Percentiles rank a stretch among this genome's conserved stretches.
These are phyloP conservation scores for Neoarius graeffei DNA, from an alignment of 2,113 vertebrate species.

Conservation along the genomic window DNA sequence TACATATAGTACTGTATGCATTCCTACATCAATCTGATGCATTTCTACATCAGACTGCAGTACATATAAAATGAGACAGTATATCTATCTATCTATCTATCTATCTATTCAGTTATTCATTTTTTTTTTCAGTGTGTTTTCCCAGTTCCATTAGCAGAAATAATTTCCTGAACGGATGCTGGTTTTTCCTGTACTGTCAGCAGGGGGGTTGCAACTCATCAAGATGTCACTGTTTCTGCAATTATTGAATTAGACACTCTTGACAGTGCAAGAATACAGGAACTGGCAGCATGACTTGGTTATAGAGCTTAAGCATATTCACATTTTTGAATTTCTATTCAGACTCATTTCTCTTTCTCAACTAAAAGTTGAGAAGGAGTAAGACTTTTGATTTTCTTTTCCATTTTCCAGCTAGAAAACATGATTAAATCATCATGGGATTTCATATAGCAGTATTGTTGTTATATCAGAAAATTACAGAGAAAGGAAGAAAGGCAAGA, in stretches of 20 bases:
- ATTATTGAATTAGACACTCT: conserved; percentile 17
- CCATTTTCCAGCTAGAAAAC: background rate
- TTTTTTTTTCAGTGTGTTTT: background rate
- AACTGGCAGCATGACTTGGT: background rate
- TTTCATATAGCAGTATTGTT: background rate
- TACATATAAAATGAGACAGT: background rate
- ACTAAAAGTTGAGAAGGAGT: background rate
- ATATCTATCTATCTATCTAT: background rate
- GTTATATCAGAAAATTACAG: conserved; percentile 7
- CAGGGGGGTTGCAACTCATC: background rate
- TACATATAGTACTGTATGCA: no score
- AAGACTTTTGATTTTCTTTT: background rate
- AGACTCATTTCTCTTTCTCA: background rate
- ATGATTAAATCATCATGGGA: background rate
- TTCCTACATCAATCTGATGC: no score
- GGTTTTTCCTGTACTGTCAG: conserved; percentile 19
- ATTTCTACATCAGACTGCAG: no score
- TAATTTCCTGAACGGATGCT: background rate
- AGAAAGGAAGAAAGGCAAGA: conserved; percentile 2
- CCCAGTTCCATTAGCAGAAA: background rate
- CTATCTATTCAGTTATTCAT: no score
- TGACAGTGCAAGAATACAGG: background rate
- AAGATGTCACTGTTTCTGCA: conserved; percentile 10
- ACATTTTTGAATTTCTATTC: background rate
- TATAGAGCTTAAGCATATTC: background rate